Base-by-base conservation (phyloP, 2,113 vertebrate genomes). In the Mystacornis crossleyi region DNA sequence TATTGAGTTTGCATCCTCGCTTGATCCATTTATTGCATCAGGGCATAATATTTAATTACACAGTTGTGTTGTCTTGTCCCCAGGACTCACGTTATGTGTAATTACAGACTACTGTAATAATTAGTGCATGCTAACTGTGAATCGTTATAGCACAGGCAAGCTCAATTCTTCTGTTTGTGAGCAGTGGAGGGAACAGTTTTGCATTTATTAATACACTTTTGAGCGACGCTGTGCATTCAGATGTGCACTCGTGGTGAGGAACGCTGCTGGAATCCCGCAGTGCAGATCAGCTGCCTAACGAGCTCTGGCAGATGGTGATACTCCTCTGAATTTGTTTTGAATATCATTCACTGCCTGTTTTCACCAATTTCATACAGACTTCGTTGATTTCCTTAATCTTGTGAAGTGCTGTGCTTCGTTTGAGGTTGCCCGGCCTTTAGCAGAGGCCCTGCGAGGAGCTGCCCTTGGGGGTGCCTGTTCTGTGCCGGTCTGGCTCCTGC, bases 151-250 rank as follows among this genome's bases (percentile, higher is more conserved):
- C 16, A 71, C 33, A 48, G 60, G 14, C 25, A 65, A 85, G 58
- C 55, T 82, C 33, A 55, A 0, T 79, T 80, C 23, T 88, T 87
- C 64, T 86, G 12, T 45, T 65, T 40, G 33, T 57, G 38, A 75
- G 4, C 33, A 72, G 45, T 33, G 36, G 24, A 51, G 36, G 48
- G 40, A 55, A 73, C 57, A 65, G 36, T 31, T 80, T 82, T 88
- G 48, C 48, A 40, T 92, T 69, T 81, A 8, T 62, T 65, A 45
- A 23, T 55, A 9, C 11, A 12, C 33, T 77, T 91, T 64, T 43
- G 31, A 70, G 13, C 25, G 34, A 1, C 13, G 10, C 5, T 29
- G 11, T 54, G 3, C 2, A 0, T 42, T 26, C 23, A 60, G 4
- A 5, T 8, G 4, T 38, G 61, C 70, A 65, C 1, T 55, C 5